These are phyloP conservation scores for Zelostemma sp. DNA, from an alignment of 1,140 invertebrate species.

Conservation along the genomic window DNA sequence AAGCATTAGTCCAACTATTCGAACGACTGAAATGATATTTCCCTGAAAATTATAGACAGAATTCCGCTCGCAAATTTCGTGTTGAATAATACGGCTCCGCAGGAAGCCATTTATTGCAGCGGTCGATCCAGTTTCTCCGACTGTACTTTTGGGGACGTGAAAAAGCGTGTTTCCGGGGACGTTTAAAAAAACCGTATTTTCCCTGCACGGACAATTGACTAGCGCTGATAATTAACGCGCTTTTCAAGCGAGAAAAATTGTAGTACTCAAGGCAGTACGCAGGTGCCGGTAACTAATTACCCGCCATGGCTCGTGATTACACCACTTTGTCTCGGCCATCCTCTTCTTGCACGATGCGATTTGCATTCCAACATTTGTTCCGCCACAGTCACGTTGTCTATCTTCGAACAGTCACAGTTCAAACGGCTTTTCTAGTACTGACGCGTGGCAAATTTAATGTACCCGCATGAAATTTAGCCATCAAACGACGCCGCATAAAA, in stretches of 20 bases:
- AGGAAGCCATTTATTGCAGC: no score
- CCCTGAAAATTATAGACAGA: no score
- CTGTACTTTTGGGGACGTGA: slow-evolving; percentile 5
- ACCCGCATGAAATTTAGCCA: background rate
- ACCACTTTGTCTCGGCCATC: slow-evolving; percentile 48
- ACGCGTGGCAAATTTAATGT: slow-evolving; percentile 1
- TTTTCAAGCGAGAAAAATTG: slow-evolving; percentile 47
- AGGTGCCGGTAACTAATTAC: slow-evolving; percentile 50
- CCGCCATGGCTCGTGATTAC: slow-evolving; percentile 46
- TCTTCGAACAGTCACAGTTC: slow-evolving; percentile 43
- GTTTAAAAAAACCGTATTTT: background rate
- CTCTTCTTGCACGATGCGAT: slow-evolving; percentile 50
- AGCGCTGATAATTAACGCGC: slow-evolving; percentile 45
- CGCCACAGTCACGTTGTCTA: slow-evolving; percentile 34
- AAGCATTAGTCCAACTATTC: no score
- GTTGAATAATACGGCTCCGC: no score
- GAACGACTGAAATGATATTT: no score
- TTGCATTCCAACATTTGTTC: slow-evolving; percentile 50
- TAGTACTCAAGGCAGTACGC: slow-evolving; percentile 45
- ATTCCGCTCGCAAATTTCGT: no score
- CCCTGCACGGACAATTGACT: slow-evolving; percentile 24
- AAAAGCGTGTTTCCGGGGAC: background rate
- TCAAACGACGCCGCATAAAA: no score
- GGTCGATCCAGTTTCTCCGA: slow-evolving; percentile 7
- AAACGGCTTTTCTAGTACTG: slow-evolving; percentile 34